Percentiles rank a stretch among this genome's conserved stretches.
Conservation (phyloP, 2,797 vertebrate species). For the Merluccius polli region DNA sequence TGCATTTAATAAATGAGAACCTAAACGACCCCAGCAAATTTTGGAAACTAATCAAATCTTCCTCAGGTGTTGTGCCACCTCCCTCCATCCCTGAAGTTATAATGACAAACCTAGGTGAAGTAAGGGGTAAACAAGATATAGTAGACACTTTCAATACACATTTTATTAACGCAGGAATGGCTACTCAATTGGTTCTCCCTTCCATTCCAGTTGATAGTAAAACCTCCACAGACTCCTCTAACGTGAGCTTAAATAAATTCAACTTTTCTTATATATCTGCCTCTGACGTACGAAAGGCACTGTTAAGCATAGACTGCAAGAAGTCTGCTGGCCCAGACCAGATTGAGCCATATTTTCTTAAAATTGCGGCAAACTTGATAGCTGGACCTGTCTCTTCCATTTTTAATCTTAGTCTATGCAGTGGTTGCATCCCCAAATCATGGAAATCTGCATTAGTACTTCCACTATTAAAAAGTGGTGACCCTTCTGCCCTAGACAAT, state of each 20-base stretch:
- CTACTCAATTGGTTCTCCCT: too few relatives aligned
- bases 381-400: too few relatives aligned
- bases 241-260: too few relatives aligned
- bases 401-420: not conserved
- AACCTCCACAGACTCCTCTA: too few relatives aligned
- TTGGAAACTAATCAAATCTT: not conserved
- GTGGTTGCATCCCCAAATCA: not conserved
- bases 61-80: not conserved
- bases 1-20: not conserved
- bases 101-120: too few relatives aligned
- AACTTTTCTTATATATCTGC: too few relatives aligned
- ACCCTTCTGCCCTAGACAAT: too few relatives aligned
- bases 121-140: not conserved
- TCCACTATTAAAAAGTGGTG: not conserved
- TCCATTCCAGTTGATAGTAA: too few relatives aligned
- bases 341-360: too few relatives aligned
- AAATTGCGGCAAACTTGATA: too few relatives aligned
- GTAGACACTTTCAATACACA: not conserved
- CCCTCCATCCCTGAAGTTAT: not conserved
- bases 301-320: not conserved
- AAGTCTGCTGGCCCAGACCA: not conserved
- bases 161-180: not conserved
- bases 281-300: not conserved
- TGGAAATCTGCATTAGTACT: slow-evolving; percentile 4
- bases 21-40: not conserved